Evolutionary conservation across 37 sponge, comb jelly and placozoan species (phyloP).

Genomic region (Crambe crambe): DNA sequence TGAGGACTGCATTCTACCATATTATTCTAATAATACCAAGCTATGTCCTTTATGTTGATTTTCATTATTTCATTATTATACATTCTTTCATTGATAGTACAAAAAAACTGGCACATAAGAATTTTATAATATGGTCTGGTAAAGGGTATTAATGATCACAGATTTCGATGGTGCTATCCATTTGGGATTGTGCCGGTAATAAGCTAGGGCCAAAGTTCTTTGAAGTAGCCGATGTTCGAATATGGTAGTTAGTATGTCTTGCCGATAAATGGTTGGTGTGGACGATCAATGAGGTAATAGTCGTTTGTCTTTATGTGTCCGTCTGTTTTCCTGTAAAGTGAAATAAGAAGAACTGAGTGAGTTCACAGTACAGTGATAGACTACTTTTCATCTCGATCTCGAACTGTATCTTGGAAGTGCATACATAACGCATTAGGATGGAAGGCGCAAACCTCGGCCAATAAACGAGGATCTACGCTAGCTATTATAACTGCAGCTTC

Average conservation of each 20-base stretch:
- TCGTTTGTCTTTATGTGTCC: background rate
- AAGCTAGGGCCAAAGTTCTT: background rate
- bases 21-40: background rate
- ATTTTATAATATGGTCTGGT: background rate
- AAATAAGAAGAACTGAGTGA: background rate
- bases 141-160: slow-evolving; percentile 1
- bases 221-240: background rate
- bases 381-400: background rate
- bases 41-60: background rate
- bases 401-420: background rate
- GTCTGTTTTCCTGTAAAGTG: background rate
- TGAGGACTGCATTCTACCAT: slow-evolving; percentile 23
- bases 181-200: background rate
- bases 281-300: background rate
- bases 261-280: slow-evolving; percentile 20
- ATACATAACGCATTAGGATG: background rate
- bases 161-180: background rate
- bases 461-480: slow-evolving; percentile 12
- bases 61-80: background rate
- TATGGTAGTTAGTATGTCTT: background rate
- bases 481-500: background rate
- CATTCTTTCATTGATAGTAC: too few species aligned
- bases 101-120: slow-evolving; percentile 17
- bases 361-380: background rate
- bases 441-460: slow-evolving; percentile 7